Conservation (phyloP, 2,797 vertebrate genomes). For the Leptodactylus fallax region DNA sequence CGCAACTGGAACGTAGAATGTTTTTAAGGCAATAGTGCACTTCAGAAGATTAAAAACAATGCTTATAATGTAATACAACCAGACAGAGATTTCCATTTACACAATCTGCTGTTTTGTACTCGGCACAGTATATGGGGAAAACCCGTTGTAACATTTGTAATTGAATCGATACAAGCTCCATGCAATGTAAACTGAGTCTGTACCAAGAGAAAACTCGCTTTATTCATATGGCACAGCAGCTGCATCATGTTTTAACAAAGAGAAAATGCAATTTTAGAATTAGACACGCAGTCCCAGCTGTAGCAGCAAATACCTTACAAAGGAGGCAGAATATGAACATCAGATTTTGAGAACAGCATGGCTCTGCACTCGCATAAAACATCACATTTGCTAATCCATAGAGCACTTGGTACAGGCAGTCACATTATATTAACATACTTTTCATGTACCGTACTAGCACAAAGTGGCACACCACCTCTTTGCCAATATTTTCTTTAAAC, state of each 20-base stretch:
- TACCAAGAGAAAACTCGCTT: constrained; percentile 32
- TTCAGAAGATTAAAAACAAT: neutral
- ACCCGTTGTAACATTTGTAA: constrained; percentile 19
- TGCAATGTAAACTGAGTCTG: constrained; percentile 17
- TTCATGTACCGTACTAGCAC: neutral
- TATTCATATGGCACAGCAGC: constrained; percentile 24
- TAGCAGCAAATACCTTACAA: constrained; percentile 30
- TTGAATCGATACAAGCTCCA: constrained; percentile 17
- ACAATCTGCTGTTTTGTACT: neutral
- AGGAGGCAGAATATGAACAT: constrained; percentile 26
- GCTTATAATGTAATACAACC: neutral
- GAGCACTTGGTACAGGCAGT: neutral
- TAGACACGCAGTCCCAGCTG: constrained; percentile 38
- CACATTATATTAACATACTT: neutral
- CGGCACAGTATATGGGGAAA: neutral
- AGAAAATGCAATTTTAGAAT: constrained; percentile 35
- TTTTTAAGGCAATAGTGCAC: neutral
- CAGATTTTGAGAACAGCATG: constrained; percentile 24
- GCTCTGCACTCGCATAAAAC: neutral
- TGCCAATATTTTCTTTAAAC: neutral
- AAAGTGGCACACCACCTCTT: neutral
- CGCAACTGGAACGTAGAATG: too few relatives aligned
- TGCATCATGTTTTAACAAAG: constrained; percentile 33
- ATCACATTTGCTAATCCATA: constrained; percentile 19
- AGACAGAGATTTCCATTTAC: neutral